Base-by-base conservation (phyloP, 2,113 vertebrate species). In the Clarias batrachus region DNA sequence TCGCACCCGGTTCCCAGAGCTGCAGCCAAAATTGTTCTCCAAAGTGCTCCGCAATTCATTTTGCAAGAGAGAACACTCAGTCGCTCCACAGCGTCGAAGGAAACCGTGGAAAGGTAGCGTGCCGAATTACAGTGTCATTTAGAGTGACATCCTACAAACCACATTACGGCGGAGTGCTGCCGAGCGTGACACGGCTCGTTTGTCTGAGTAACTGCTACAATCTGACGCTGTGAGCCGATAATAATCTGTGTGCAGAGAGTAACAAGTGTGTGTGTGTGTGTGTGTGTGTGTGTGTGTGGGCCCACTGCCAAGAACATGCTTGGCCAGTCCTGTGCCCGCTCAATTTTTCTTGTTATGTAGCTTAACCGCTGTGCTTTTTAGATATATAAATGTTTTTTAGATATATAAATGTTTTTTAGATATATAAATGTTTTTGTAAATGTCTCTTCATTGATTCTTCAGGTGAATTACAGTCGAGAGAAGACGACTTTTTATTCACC, bases 141-240 rank as follows among this genome's bases (percentile, higher is more conserved):
- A 54, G 57, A 85, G 59, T 68, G 87, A 83, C 80, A 81, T 77
- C 89, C 76, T 76, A 63, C 81, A 90, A 84, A 84, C 81, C 48
- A 27, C 78, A 84, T 90, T 77, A 88, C 62, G 84, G 76, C 68
- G 5, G 52, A 86, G 83, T 48, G 65, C 82, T 70, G 27, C 41
- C 52, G 30, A 84, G 66, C 30, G 33, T 83, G 89, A 89, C 33
- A 16, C 19, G 17, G 14, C 30, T 82, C 30, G 65, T 82, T 83
- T 83, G 74, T 87, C 83, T 73, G 80, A n/a, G 73, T 59, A 87
- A 82, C 71, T 81, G 16, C 16, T 41, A 48, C 11, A 59, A n/a
- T 57, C 56, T 63, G 74, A 86, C 54, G 27, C 56, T 21, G 41
- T 62, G 62, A 83, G 77, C 33, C 23, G 66, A 48, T 9, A 25